phyloP scores from a whole-genome alignment of 2,113 vertebrate species.

The Indicator indicator region DNA sequence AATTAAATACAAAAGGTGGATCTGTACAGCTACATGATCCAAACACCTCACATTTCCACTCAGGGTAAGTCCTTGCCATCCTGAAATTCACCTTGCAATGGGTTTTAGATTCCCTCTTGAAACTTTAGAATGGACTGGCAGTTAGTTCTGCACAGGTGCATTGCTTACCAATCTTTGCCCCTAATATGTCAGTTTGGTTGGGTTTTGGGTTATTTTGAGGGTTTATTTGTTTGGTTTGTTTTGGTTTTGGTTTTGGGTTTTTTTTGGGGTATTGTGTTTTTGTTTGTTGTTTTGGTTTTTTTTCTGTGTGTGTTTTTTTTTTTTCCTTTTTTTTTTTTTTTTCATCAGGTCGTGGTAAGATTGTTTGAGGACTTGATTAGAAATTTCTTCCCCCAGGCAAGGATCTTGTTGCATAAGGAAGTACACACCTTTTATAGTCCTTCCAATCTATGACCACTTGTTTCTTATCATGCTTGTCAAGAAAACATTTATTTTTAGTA shows the following conservation, averaged over 20 bases:
- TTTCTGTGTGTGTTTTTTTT: no score
- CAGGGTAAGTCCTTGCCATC: background rate
- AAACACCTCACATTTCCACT: background rate
- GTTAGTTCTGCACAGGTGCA: background rate
- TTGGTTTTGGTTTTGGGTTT: no score
- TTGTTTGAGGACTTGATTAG: background rate
- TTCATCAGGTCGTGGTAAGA: background rate
- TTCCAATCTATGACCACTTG: background rate
- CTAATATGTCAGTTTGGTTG: background rate
- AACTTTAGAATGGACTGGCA: background rate
- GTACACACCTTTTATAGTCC: background rate
- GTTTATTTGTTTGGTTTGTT: no score
- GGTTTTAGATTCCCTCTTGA: background rate
- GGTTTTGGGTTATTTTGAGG: no score
- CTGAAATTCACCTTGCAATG: background rate
- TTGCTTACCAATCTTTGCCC: background rate
- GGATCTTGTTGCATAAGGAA: background rate
- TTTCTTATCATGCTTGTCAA: background rate
- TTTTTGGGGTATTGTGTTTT: no score
- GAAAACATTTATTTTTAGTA: background rate
- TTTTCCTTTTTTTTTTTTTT: background rate
- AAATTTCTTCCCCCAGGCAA: background rate
- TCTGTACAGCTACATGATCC: background rate
- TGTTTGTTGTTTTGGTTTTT: no score
- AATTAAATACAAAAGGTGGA: background rate